phyloP scores from a whole-genome alignment of 2,888 invertebrate genomes.

The Rotaria socialis region DNA sequence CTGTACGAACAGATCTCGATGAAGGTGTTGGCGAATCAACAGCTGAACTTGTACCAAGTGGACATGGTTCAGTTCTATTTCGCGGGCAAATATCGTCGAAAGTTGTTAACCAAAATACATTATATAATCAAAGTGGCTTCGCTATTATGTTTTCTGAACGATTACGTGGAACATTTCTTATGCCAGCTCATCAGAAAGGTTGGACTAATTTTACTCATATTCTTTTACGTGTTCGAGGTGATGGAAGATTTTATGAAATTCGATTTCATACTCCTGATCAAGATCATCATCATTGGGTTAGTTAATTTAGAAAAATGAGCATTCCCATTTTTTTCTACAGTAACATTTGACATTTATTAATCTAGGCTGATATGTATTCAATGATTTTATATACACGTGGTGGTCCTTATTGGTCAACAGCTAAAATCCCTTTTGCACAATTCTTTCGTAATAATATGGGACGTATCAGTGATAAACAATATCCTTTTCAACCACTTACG shows the following conservation, averaged over 20 bases:
- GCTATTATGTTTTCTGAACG: conserved; percentile 41
- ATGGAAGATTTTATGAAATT: conserved; percentile 82
- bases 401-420: conserved; percentile 90
- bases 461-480: conserved; percentile 42
- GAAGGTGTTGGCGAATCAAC: conserved; percentile 43
- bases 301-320: neutral
- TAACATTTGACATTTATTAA: neutral
- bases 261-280: conserved; percentile 66
- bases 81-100: conserved; percentile 44
- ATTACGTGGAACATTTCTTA: conserved; percentile 49
- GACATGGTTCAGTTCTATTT: conserved; percentile 41
- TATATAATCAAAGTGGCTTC: conserved; percentile 42
- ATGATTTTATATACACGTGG: conserved; percentile 79
- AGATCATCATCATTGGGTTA: neutral
- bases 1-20: conserved; percentile 39
- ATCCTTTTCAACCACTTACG: conserved; percentile 20
- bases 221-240: conserved; percentile 79
- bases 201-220: conserved; percentile 74
- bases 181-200: conserved; percentile 63
- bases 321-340: neutral
- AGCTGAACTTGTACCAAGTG: conserved; percentile 34
- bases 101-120: conserved; percentile 40
- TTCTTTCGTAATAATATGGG: conserved; percentile 43
- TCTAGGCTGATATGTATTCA: conserved; percentile 44
- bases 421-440: conserved; percentile 44